These are phyloP conservation scores for Clarias batrachus DNA, from an alignment of 2,113 vertebrate species.

Conservation along the genomic window DNA sequence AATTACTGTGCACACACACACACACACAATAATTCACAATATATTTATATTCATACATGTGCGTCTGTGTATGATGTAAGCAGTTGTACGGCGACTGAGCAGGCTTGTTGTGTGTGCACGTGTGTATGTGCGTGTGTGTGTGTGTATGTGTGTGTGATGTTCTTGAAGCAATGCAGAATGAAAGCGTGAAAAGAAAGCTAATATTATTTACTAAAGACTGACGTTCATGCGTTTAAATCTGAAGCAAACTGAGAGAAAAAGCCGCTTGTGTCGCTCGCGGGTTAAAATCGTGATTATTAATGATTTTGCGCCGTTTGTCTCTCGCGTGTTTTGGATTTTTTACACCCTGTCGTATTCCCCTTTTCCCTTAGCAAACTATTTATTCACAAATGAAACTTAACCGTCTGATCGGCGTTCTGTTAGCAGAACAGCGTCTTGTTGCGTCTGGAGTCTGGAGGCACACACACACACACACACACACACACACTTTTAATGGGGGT, in stretches of 20 bases:
- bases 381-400: background rate
- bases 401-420: background rate
- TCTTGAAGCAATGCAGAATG: conserved; percentile 81
- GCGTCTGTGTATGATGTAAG: conserved; percentile 73
- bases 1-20: conserved; percentile 83
- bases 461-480: background rate
- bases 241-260: conserved; percentile 79
- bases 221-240: conserved; percentile 97
- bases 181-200: conserved; percentile 75
- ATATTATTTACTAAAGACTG: conserved; percentile 80
- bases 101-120: conserved; percentile 67
- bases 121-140: conserved; percentile 75
- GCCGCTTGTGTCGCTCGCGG: conserved; percentile 70
- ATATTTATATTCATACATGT: conserved; percentile 75
- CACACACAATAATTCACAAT: conserved; percentile 72
- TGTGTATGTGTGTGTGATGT: conserved; percentile 67
- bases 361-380: background rate
- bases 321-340: background rate
- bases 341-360: background rate
- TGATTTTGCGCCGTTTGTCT: conserved; percentile 57
- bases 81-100: conserved; percentile 80
- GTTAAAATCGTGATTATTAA: background rate
- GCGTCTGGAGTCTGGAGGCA: background rate
- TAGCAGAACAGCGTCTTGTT: background rate
- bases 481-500: background rate